phyloP scores from a whole-genome alignment of 2,113 vertebrate genomes.

The Cephalopholis sonnerati region DNA sequence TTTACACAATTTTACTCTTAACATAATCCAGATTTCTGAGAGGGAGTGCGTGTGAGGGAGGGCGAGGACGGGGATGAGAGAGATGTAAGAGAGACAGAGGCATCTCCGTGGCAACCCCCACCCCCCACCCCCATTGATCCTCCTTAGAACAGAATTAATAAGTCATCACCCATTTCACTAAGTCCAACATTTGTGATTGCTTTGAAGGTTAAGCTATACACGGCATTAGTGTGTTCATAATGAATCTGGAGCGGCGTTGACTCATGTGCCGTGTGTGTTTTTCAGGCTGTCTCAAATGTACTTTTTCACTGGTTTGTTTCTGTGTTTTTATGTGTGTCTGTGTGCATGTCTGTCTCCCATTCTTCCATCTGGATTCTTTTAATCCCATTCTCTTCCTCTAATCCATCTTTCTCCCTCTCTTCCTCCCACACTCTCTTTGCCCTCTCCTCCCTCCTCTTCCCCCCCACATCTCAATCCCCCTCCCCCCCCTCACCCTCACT shows the following conservation, averaged over 20 bases:
- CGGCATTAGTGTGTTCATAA: constrained; percentile 33
- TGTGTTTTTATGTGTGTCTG: constrained; percentile 33
- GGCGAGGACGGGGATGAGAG: constrained; percentile 22
- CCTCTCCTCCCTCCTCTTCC: not conserved
- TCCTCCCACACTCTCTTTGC: constrained; percentile 56
- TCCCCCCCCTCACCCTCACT: not conserved
- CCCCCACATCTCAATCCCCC: not conserved
- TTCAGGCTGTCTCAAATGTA: constrained; percentile 19
- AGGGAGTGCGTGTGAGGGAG: constrained; percentile 8
- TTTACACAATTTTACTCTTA: constrained; percentile 69
- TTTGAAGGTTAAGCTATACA: constrained; percentile 57
- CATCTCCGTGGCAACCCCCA: constrained; percentile 22
- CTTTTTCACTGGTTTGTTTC: constrained; percentile 24
- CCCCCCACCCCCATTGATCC: constrained; percentile 42
- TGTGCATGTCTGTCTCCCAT: constrained; percentile 53
- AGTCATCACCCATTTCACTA: constrained; percentile 53
- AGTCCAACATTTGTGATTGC: constrained; percentile 60
- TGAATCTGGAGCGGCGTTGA: constrained; percentile 36
- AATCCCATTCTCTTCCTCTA: constrained; percentile 74
- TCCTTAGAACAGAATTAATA: constrained; percentile 61
- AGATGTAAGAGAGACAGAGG: constrained; percentile 44
- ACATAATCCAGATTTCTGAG: constrained; percentile 69
- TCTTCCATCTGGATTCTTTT: constrained; percentile 74
- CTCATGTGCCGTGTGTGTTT: constrained; percentile 40
- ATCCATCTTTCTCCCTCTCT: constrained; percentile 64